Base-by-base conservation (phyloP, 1,140 invertebrate genomes). In the Archivesica marissinica region DNA sequence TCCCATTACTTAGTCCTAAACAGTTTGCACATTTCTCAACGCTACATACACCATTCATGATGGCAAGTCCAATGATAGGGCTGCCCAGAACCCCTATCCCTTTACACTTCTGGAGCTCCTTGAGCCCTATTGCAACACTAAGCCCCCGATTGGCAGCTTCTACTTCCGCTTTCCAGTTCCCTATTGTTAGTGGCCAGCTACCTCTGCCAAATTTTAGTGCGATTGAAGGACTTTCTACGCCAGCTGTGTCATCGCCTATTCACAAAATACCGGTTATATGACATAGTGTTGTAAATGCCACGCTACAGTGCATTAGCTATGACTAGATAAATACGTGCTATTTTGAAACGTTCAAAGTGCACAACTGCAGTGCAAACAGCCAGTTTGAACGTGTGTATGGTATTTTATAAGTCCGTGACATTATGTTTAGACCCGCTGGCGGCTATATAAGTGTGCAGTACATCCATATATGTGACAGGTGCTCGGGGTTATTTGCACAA, bases 51-150 rank as follows among this genome's bases (percentile, higher is more conserved):
- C 90, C 92, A 7, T 54, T 92, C 35, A 80, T 92, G 30, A 74
- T 91, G 9, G 79, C 90, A 17, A 91, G 90, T 88, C 91, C 91
- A 47, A 88, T 91, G 59, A 52, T 83, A 17, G 87, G 88, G n/a
- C 80, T 78, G 9, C 87, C 88, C 23, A 84, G 88, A 35, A 90
- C 89, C 28, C 89, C 91, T 23, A 87, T 88, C 52, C 88, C 89
- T 7, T 86, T 93, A n/a, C 89, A 91, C 75, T 93, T 93, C 83
- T 93, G 92, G 92, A 92, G 90, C 56, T 93, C 92, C 1, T 82
- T 93, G 0, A 91, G 89, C 78, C 91, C 92, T 0, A 90, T 91
- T 4, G 59, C 90, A 47, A 91, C 92, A 11, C 85, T 92, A 52
- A 92, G 91, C 38, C 92, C 92, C 3, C 85, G 92, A 17, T 70